Evolutionary conservation across 2,888 invertebrate genomes (phyloP), one percentile per base, ranked within the genome.

Genomic region (Cataglyphis livida): DNA sequence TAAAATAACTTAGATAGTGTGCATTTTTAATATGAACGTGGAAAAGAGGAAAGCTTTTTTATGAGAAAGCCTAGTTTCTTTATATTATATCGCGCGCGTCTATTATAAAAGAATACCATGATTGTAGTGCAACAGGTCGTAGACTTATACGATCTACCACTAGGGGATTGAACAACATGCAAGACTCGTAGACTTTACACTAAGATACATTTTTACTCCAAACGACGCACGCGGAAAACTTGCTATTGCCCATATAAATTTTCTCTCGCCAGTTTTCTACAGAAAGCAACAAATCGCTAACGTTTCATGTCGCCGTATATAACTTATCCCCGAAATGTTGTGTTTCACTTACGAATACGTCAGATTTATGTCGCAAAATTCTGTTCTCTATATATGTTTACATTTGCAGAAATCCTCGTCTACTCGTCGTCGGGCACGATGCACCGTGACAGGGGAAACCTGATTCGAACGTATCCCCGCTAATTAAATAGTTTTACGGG

Each of bases 401-500:
- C 59, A 71, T 41, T 44, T n/a, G 9, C 54, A 32, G 41, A 38
- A 66, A 44, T 12, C 38, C 35, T 35, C 35, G 32, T 51, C 32
- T 32, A 68, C 44, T 12, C 25, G 15, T 21, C 32, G 21, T 21
- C 12, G 32, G 4, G 44, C 7, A 59, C 59, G 48, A 78, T 48
- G 25, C 48, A 54, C 61, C 59, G 18, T 54, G 25, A 51, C 70
- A 18, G 18, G 15, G 51, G 41, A 32, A 75, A 65, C 25, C 62
- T 44, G 51, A 82, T 85, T 87, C 73, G 64, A 66, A 35, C 62
- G 44, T 57, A 54, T 64, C 32, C 32, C 66, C 66, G 75, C 79
- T 88, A 87, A 90, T 88, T 74, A 86, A 86, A 85, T 85, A 84
- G 82, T 87, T 86, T 85, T 84, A 88, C 61, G 71, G 82, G 57